Percentiles rank a stretch among this genome's conserved stretches.
phyloP scores from a whole-genome alignment of 2,113 vertebrate genomes.

The Myotis lucifugus region DNA sequence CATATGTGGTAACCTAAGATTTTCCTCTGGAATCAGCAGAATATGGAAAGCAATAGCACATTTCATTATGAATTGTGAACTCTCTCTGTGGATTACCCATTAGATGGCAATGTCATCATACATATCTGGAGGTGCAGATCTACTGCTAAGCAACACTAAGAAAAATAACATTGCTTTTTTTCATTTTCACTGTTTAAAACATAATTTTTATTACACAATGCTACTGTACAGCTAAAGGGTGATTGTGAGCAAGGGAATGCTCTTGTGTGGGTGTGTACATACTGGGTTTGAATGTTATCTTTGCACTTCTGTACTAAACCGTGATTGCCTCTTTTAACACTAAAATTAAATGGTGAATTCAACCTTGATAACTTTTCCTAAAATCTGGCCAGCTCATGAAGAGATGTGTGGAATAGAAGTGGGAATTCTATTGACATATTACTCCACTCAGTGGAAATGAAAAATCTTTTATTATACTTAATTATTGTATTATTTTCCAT shows the following conservation, averaged over 20 bases:
- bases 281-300: background rate
- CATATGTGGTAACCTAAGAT: background rate
- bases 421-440: background rate
- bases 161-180: background rate
- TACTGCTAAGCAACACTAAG: background rate
- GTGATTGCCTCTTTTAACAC: background rate
- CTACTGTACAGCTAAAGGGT: background rate
- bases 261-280: background rate
- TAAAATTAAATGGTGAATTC: background rate
- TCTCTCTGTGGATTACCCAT: background rate
- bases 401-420: background rate
- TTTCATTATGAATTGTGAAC: background rate
- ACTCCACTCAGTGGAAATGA: background rate
- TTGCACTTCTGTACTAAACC: background rate
- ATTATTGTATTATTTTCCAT: too few relatives aligned
- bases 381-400: background rate
- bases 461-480: slow-evolving; percentile 18
- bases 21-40: background rate
- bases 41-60: background rate
- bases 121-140: background rate
- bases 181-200: slow-evolving; percentile 30
- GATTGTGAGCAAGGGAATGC: background rate
- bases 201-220: background rate
- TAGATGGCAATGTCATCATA: slow-evolving; percentile 54
- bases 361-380: background rate